Percentiles rank a stretch among this genome's conserved stretches.
These are phyloP conservation scores for Lamproptera curius DNA, from an alignment of 2,888 invertebrate species.

Conservation along the genomic window DNA sequence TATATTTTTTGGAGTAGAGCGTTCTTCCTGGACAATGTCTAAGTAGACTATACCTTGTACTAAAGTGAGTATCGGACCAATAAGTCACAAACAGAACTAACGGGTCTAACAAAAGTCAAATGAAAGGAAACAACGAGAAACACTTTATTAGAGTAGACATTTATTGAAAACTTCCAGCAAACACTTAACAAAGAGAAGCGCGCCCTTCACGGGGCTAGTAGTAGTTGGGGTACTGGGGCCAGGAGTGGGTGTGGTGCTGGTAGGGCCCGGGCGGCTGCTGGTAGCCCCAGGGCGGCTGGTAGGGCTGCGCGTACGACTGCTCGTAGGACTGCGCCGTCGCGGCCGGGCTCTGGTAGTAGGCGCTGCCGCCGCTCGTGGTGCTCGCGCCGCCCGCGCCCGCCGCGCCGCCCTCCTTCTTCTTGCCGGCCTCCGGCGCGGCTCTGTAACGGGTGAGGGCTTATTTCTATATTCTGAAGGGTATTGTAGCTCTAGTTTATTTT, in stretches of 20 bases:
- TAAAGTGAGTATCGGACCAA: no score
- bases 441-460: slow-evolving; percentile 28
- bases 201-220: no score
- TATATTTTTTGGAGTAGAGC: no score
- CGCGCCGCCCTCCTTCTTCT: slow-evolving; percentile 50
- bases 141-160: no score
- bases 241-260: slow-evolving; percentile 67
- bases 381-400: slow-evolving; percentile 32
- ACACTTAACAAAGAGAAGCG: no score
- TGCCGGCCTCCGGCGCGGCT: slow-evolving; percentile 39
- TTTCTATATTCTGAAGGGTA: background rate
- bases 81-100: no score
- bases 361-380: slow-evolving; percentile 32
- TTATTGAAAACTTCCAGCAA: no score
- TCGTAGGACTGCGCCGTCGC: slow-evolving; percentile 57
- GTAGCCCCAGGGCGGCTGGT: slow-evolving; percentile 72
- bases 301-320: slow-evolving; percentile 64
- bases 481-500: background rate
- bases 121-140: no score
- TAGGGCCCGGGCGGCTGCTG: slow-evolving; percentile 70
- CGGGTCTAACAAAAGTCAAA: no score
- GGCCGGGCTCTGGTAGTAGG: slow-evolving; percentile 57
- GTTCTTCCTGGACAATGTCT: no score
- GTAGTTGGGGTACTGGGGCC: slow-evolving; percentile 72
- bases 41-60: no score